Base-by-base conservation (phyloP, 2,797 vertebrate species). In the Rhabdomys pumilio region DNA sequence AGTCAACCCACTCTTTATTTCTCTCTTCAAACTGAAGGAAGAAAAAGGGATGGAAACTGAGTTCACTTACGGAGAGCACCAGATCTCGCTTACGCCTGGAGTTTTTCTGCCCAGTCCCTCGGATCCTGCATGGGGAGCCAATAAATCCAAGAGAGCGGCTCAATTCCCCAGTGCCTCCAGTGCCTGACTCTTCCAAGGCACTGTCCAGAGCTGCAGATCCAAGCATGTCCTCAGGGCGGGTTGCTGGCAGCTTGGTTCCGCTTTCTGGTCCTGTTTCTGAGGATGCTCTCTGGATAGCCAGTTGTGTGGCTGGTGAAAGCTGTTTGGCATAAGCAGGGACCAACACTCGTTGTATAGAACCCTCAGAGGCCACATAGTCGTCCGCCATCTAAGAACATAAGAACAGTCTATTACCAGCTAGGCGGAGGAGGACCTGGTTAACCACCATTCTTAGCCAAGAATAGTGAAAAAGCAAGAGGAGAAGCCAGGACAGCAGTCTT, bases 251-350 rank as follows among this genome's bases (percentile, higher is more conserved):
- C 67, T 98, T 98, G 97, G 77, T 44, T 92, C 97, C 97, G 86
- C 93, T 97, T 94, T 98, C 98, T 88, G 93, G 93, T 82, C 92
- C 97, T 2, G 95, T 95, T 90, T 97, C 97, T 93, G 92, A 98
- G 85, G 96, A 76, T 65, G 94, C 98, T 97, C 98, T 99, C 96
- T 99, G 98, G 97, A 98, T 98, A 0, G 98, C 99, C 81, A 95
- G 98, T 0, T 98, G 99, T 97, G 99, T 99, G 88, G 98, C 98
- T 0, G 99, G 98, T 12, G 98, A 98, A 0, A 98, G 99, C 81
- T 99, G 99, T 93, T 96, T 99, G 50, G 98, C 98, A 55, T 98
- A 98, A 41, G 97, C 98, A 2, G 99, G 99, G 91, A 97, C 98
- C 75, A 98, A 98, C 86, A 97, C 98, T 0, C 98, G 98, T 61